Base-by-base conservation (phyloP, 2,797 vertebrate species). In the Babyrousa celebensis region DNA sequence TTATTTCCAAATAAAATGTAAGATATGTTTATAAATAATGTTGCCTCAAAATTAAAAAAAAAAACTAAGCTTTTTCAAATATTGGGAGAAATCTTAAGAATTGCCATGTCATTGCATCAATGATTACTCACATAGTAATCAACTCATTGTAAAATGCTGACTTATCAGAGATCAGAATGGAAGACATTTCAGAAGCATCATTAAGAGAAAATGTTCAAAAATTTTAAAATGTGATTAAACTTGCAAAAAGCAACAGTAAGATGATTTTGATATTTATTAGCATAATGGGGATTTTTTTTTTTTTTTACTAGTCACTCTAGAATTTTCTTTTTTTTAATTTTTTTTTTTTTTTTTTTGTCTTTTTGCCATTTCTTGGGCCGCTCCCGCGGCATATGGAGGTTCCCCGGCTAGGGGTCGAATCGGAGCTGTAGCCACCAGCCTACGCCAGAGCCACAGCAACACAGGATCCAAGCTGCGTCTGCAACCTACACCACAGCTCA, bases 61-160 rank as follows among this genome's bases (percentile, higher is more conserved):
- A n/a, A 79, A 67, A 79, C 2, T 72, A 52, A 63, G 82, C 3
- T 25, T 70, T 25, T 92, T 71, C 36, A 65, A 83, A 87, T 83
- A n/a, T 86, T 60, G 48, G 40, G 2, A 63, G 48, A 77, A 82
- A 54, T 87, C 17, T 65, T 74, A 4, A 63, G 36, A 95, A 78
- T 48, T 85, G 4, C n/a, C 2, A 18, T 40, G 16, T 72, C 16
- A 86, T 48, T 62, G 0, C 1, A 82, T 16, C 23, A 68, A 18
- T 58, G 80, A 82, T 78, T 89, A n/a, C 77, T 43, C 25, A 75
- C 43, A 7, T 70, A 88, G 23, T 43, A 91, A 94, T 58, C 29
- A 43, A 87, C 85, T 63, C 58, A 52, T 3, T 60, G 5, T 91
- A 18, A 82, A 93, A 93, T 88, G 25, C 15, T 94, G 3, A 48